These are phyloP conservation scores for Sander lucioperca DNA, from an alignment of 2,113 vertebrate species.

Conservation along the genomic window DNA sequence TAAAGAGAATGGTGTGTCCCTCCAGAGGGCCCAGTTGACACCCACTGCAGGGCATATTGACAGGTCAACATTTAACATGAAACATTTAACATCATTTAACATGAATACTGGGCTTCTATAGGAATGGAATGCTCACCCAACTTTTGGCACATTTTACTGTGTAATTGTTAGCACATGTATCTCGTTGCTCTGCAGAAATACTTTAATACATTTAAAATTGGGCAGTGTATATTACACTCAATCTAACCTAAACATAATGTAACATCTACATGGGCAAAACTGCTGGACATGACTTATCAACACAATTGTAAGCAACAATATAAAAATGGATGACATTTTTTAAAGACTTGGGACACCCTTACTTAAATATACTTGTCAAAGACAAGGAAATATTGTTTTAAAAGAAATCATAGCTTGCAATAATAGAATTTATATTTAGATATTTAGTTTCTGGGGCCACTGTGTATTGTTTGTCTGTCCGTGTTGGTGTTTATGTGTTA, in stretches of 20 bases:
- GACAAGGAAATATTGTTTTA: too few relatives aligned
- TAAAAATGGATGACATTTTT: background rate
- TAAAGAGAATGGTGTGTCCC: too few relatives aligned
- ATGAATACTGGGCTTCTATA: background rate
- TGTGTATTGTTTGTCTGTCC: too few relatives aligned
- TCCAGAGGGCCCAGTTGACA: too few relatives aligned
- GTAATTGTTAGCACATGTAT: background rate
- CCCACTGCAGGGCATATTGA: too few relatives aligned
- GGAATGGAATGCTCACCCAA: background rate
- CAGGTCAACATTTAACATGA: too few relatives aligned
- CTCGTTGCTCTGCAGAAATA: background rate
- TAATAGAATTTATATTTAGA: too few relatives aligned
- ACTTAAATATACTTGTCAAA: background rate
- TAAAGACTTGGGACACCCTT: too few relatives aligned
- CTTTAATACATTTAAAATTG: background rate
- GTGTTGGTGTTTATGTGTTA: too few relatives aligned
- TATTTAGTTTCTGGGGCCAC: too few relatives aligned
- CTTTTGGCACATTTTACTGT: background rate
- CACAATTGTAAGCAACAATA: background rate
- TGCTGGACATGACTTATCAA: too few relatives aligned
- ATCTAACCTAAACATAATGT: background rate
- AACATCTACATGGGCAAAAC: background rate
- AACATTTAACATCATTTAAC: background rate
- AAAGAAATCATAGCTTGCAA: too few relatives aligned
- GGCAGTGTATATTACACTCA: background rate